Evolutionary conservation across 2,888 invertebrate genomes (phyloP).

Genomic region (Peribatodes rhomboidaria): DNA sequence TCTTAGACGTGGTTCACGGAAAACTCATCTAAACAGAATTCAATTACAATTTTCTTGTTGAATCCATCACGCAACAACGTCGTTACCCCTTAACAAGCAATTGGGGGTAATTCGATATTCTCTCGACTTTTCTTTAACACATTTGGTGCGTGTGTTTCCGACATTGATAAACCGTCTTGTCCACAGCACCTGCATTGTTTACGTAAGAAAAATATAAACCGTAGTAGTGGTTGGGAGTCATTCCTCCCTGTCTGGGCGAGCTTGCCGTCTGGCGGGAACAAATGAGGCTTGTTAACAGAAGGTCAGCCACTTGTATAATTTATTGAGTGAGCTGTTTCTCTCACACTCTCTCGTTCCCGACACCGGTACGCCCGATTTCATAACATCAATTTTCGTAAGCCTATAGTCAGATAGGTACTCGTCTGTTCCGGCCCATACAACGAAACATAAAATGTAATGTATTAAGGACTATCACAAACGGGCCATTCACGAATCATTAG

Average conservation of each 20-base stretch:
- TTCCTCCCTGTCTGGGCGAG: constrained; percentile 56
- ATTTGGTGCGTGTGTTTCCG: constrained; percentile 33
- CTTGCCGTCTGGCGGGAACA: constrained; percentile 61
- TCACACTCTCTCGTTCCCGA: constrained; percentile 41
- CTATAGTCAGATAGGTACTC: not conserved
- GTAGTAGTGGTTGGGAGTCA: constrained; percentile 50
- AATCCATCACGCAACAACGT: constrained; percentile 24
- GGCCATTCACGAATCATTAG: constrained; percentile 34
- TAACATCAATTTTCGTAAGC: constrained; percentile 23
- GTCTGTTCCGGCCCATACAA: constrained; percentile 17
- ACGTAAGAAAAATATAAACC: constrained; percentile 43
- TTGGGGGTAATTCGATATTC: constrained; percentile 13
- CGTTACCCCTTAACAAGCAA: constrained; percentile 19
- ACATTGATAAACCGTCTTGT: constrained; percentile 40
- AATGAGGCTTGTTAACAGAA: constrained; percentile 74
- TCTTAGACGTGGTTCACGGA: constrained; percentile 8
- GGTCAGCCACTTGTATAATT: constrained; percentile 72
- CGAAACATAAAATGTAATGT: constrained; percentile 32
- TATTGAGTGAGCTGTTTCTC: constrained; percentile 57
- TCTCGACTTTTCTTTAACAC: constrained; percentile 34
- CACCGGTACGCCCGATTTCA: constrained; percentile 22
- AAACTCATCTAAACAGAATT: constrained; percentile 22
- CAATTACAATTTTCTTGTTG: constrained; percentile 19
- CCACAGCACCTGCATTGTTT: constrained; percentile 38
- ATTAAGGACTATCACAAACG: constrained; percentile 14